phyloP scores from a whole-genome alignment of 2,113 vertebrate genomes.

The Osmerus mordax region DNA sequence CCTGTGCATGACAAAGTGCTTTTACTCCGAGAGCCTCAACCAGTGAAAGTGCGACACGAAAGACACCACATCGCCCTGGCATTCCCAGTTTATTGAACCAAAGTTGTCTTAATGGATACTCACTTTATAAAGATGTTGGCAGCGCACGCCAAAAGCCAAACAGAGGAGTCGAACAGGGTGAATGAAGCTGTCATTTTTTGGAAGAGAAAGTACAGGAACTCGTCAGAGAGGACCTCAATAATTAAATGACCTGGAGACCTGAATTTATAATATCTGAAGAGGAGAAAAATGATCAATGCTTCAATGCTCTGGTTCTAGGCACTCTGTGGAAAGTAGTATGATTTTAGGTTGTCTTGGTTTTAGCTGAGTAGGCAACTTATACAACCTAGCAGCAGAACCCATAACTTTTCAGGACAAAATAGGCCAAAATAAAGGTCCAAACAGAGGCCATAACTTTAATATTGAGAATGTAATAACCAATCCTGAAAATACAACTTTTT shows the following conservation, averaged over 20 bases:
- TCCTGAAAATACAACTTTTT: no score
- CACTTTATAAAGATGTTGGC: background rate
- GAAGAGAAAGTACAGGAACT: background rate
- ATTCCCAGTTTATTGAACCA: background rate
- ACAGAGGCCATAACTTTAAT: no score
- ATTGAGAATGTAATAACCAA: no score
- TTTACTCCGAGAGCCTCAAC: background rate
- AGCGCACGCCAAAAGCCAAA: background rate
- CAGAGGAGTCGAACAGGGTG: background rate
- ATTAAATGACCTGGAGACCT: slow-evolving; percentile 3
- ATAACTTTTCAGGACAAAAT: no score
- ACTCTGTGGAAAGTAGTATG: background rate
- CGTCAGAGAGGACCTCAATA: slow-evolving; percentile 4
- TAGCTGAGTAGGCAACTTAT: background rate
- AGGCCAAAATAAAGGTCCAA: no score
- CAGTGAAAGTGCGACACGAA: background rate
- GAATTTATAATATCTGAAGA: background rate
- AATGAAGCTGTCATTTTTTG: background rate
- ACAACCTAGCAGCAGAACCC: no score
- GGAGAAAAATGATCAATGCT: background rate
- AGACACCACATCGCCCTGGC: background rate
- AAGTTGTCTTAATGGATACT: background rate
- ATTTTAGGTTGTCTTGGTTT: background rate
- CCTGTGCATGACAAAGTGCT: slow-evolving; percentile 7
- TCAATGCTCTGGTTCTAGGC: slow-evolving; percentile 2